Percentiles rank a stretch among this genome's conserved stretches.
These are phyloP conservation scores for Tachuris rubrigastra DNA, from an alignment of 2,113 vertebrate genomes.

Conservation along the genomic window DNA sequence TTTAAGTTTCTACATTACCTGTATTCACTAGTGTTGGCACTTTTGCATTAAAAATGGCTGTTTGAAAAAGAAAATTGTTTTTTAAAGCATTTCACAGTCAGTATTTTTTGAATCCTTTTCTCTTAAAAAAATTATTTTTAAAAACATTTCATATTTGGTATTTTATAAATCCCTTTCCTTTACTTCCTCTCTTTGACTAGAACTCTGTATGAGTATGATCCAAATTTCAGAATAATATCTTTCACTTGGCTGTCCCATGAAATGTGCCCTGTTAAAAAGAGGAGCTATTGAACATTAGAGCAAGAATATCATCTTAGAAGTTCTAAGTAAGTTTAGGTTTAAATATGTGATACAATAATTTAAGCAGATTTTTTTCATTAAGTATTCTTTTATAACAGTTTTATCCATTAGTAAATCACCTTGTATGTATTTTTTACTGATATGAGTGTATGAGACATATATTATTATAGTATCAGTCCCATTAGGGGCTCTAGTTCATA, in stretches of 20 bases:
- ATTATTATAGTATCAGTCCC: not conserved
- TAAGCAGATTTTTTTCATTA: not conserved
- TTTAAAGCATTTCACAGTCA: not conserved
- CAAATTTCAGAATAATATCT: not conserved
- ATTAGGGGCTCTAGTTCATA: not conserved
- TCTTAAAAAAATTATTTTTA: not conserved
- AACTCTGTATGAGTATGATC: not conserved
- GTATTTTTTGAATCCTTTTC: not conserved
- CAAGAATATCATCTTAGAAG: not conserved
- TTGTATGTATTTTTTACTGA: not conserved
- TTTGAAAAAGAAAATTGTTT: not conserved
- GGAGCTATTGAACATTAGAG: not conserved
- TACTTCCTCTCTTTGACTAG: not conserved
- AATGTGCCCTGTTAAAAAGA: not conserved
- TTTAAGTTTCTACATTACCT: not conserved
- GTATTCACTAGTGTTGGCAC: not conserved
- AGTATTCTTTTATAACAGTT: not conserved
- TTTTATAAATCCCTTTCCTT: not conserved
- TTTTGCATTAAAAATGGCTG: not conserved
- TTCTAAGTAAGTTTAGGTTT: not conserved
- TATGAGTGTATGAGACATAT: not conserved
- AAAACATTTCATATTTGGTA: not conserved
- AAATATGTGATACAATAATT: not conserved
- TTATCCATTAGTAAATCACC: not conserved
- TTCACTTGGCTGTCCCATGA: not conserved